Conservation (phyloP, 2,888 invertebrate species). For the Polydrusus cervinus region DNA sequence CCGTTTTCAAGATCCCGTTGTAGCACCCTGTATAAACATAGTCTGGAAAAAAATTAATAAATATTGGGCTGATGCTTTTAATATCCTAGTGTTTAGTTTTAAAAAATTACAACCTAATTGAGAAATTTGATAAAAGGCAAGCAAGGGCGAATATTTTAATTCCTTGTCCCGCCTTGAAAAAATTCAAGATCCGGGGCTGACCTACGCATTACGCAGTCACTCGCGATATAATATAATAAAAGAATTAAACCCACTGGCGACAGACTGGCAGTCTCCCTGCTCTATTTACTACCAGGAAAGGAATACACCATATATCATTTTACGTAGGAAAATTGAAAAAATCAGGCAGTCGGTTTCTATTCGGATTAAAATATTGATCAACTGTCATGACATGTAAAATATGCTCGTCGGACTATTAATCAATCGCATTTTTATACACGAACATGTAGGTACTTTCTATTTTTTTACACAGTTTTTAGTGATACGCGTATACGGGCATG, state of each 20-base stretch:
- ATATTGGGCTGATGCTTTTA: no score
- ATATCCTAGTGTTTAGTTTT: no score
- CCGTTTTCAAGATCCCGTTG: no score
- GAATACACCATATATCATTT: conserved; percentile 18
- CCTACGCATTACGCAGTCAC: not conserved
- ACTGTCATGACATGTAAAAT: conserved; percentile 4
- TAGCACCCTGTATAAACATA: no score
- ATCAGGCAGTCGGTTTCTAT: conserved; percentile 16
- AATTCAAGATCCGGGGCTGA: no score
- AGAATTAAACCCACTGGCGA: not conserved
- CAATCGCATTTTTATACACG: not conserved
- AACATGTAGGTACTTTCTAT: conserved; percentile 25
- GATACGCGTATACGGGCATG: not conserved
- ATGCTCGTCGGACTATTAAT: conserved; percentile 5
- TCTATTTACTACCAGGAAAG: conserved; percentile 17
- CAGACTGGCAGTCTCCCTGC: conserved; percentile 10
- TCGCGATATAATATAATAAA: not conserved
- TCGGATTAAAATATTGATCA: conserved; percentile 18
- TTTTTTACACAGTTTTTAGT: conserved; percentile 15
- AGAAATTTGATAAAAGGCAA: no score
- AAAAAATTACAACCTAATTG: no score
- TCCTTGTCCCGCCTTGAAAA: no score
- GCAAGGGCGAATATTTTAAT: no score
- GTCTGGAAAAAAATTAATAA: no score
- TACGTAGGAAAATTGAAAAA: conserved; percentile 17